Conservation (phyloP, 2,888 invertebrate genomes). For the Pristionchus fissidentatus region DNA sequence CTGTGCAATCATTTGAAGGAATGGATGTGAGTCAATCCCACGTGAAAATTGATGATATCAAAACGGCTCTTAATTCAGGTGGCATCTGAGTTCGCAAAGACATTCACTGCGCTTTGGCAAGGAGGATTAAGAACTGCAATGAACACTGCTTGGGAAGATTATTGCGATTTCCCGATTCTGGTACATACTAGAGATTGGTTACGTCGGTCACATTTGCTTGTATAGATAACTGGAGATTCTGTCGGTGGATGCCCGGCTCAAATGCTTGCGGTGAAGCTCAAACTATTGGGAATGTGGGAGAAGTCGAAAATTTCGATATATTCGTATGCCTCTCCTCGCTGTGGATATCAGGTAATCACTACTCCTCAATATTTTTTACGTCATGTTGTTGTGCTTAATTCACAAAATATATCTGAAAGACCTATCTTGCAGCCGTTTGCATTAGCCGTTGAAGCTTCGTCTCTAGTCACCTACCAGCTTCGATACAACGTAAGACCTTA, state of each 20-base stretch:
- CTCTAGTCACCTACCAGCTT: neutral
- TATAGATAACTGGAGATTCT: neutral
- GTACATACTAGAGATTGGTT: neutral
- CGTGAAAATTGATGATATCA: neutral
- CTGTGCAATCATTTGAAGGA: neutral
- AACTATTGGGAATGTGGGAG: neutral
- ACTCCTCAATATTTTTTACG: neutral
- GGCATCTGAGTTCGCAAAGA: slow-evolving; percentile 10
- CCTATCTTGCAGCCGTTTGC: neutral
- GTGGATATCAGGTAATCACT: slow-evolving; percentile 7
- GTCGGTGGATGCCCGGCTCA: neutral
- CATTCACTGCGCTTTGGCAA: slow-evolving; percentile 19
- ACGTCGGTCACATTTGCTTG: neutral
- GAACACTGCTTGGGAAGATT: slow-evolving; percentile 28
- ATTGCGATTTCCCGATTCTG: slow-evolving; percentile 41
- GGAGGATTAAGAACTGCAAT: slow-evolving; percentile 15
- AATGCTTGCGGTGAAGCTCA: neutral
- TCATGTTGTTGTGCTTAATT: neutral
- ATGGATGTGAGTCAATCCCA: neutral
- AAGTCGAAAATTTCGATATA: neutral
- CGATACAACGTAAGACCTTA: slow-evolving; percentile 16
- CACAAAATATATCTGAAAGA: too few species aligned
- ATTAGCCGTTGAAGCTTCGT: neutral
- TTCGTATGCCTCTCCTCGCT: neutral
- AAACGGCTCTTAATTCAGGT: neutral